Evolutionary conservation across 2,888 invertebrate genomes (phyloP).

Genomic region (Palloptera scutellata): DNA sequence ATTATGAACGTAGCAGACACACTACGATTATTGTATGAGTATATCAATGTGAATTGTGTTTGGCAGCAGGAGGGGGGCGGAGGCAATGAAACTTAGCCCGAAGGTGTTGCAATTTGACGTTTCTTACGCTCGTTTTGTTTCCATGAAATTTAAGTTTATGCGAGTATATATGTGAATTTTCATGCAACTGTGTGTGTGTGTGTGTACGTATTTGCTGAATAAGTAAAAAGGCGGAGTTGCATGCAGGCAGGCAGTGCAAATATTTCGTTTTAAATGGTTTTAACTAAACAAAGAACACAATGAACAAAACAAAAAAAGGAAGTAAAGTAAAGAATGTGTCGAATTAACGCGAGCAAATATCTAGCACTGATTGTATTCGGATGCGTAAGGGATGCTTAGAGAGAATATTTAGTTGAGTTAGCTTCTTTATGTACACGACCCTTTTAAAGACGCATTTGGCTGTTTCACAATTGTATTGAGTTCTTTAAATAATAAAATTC

Average conservation of each 20-base stretch:
- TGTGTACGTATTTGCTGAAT: conserved; percentile 26
- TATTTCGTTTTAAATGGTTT: conserved; percentile 55
- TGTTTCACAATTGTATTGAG: too few species aligned
- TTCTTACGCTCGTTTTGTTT: conserved; percentile 53
- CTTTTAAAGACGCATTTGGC: too few species aligned
- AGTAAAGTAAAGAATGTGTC: conserved; percentile 55
- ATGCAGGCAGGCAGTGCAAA: conserved; percentile 52
- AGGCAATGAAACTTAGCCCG: conserved; percentile 43
- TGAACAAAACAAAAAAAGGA: conserved; percentile 12
- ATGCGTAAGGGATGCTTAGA: too few species aligned
- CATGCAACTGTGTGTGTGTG: conserved; percentile 18
- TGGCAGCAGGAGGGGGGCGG: conserved; percentile 18
- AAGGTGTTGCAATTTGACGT: conserved; percentile 63
- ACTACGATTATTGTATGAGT: not conserved
- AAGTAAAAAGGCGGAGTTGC: conserved; percentile 37
- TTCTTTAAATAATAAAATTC: too few species aligned
- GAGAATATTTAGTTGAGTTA: not conserved
- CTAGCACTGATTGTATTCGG: conserved; percentile 13
- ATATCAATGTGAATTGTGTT: conserved; percentile 1
- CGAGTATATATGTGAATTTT: conserved; percentile 2
- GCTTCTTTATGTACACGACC: not conserved
- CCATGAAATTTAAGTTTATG: conserved; percentile 46
- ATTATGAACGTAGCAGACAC: conserved; percentile 43
- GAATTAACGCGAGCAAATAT: conserved; percentile 53
- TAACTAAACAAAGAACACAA: conserved; percentile 17